phyloP scores from a whole-genome alignment of 2,888 invertebrate genomes.

The Zaprionus bogoriensis region DNA sequence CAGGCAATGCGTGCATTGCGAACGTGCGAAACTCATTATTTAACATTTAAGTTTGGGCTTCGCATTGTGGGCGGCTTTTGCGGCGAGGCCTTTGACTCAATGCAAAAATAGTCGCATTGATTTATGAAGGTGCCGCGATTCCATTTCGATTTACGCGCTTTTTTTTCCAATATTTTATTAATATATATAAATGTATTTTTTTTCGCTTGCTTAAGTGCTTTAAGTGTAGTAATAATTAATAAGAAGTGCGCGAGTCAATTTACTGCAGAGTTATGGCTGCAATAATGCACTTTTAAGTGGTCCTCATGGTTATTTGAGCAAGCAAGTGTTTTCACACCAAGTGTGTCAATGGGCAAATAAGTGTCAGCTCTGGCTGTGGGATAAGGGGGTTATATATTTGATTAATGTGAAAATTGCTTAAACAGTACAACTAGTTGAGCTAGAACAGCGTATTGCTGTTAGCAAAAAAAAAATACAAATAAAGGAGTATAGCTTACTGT shows the following conservation, averaged over 20 bases:
- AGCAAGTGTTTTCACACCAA: neutral
- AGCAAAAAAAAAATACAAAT: no score
- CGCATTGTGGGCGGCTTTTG: conserved; percentile 22
- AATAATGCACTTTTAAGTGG: neutral
- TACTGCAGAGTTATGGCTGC: conserved; percentile 3
- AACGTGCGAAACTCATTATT: conserved; percentile 63
- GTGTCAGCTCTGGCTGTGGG: no score
- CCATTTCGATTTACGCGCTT: neutral
- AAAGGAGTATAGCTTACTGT: no score
- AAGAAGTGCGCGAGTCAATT: conserved; percentile 28
- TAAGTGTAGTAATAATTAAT: conserved; percentile 33
- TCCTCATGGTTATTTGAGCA: neutral
- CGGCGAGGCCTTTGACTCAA: conserved; percentile 7
- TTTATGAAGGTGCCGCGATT: conserved; percentile 16
- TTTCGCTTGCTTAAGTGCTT: conserved; percentile 4
- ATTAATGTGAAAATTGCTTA: no score
- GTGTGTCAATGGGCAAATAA: neutral
- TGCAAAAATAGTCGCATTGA: conserved; percentile 31
- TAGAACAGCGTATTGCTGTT: no score
- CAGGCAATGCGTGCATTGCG: neutral
- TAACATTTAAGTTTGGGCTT: conserved; percentile 51
- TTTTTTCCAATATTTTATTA: neutral
- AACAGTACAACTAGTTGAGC: no score
- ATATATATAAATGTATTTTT: neutral
- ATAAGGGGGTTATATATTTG: no score